phyloP scores from a whole-genome alignment of 2,113 vertebrate species.

The Halcyon senegalensis region DNA sequence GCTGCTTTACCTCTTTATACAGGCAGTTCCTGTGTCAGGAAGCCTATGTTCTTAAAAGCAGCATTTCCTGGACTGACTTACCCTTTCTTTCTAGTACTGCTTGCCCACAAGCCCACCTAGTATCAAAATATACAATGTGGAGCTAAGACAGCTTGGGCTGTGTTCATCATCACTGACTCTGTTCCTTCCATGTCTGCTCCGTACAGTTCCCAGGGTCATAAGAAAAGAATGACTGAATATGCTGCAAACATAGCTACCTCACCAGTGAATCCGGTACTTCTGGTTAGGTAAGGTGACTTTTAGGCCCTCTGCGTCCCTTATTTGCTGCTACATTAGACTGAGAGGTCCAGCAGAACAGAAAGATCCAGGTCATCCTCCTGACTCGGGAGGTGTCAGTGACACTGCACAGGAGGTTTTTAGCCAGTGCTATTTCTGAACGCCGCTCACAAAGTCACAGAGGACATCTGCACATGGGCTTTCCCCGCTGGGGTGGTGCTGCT shows the following conservation, averaged over 20 bases:
- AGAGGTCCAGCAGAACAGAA: background rate
- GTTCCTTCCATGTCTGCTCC: background rate
- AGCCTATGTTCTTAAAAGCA: background rate
- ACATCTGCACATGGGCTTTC: background rate
- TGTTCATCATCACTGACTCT: background rate
- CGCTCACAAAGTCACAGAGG: constrained; percentile 35
- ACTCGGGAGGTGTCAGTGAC: background rate
- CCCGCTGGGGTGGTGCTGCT: background rate
- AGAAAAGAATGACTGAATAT: background rate
- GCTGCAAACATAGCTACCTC: background rate
- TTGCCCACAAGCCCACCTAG: background rate
- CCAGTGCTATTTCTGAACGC: constrained; percentile 8
- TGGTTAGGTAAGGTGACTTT: background rate
- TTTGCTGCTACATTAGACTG: background rate
- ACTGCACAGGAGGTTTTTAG: background rate
- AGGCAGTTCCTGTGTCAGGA: background rate
- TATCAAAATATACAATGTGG: background rate
- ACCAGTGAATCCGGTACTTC: background rate
- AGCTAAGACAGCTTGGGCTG: background rate
- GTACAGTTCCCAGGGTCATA: background rate
- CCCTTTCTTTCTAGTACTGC: background rate
- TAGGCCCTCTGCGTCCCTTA: background rate
- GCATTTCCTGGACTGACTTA: background rate
- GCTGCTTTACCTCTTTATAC: background rate
- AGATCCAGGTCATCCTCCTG: constrained; percentile 23